phyloP scores from a whole-genome alignment of 37 sponge, comb jelly and placozoan genomes.

The Beroe ovata region DNA sequence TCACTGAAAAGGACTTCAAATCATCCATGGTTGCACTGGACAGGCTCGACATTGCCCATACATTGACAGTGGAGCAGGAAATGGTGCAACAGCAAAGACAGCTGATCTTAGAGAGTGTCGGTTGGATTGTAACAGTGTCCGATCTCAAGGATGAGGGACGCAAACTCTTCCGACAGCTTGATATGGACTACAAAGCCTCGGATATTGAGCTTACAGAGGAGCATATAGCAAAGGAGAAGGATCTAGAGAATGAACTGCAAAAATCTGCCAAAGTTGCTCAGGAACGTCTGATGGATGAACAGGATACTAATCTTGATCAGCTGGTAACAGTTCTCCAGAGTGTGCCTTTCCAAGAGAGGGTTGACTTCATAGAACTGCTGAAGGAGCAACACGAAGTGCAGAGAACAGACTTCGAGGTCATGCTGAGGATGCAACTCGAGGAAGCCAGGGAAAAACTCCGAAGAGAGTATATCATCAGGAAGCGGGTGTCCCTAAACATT shows the following conservation, averaged over 20 bases:
- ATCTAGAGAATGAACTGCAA: slow-evolving; percentile 27
- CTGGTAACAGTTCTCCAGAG: slow-evolving; percentile 59
- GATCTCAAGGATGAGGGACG: slow-evolving; percentile 34
- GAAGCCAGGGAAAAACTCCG: slow-evolving; percentile 50
- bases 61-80: slow-evolving; percentile 29
- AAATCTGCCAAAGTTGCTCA: slow-evolving; percentile 19
- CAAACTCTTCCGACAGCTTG: slow-evolving; percentile 54
- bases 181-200: slow-evolving; percentile 48
- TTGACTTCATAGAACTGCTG: slow-evolving; percentile 46
- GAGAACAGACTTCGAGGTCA: slow-evolving; percentile 37
- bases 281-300: slow-evolving; percentile 42
- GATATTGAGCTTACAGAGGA: slow-evolving; percentile 46
- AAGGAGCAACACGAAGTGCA: slow-evolving; percentile 51
- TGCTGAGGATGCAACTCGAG: slow-evolving; percentile 35
- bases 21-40: neutral
- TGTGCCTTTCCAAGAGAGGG: slow-evolving; percentile 61
- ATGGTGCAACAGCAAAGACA: slow-evolving; percentile 37
- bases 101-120: slow-evolving; percentile 59
- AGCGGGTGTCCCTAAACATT: slow-evolving; percentile 28
- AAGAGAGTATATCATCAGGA: slow-evolving; percentile 41
- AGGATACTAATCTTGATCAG: slow-evolving; percentile 27
- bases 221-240: slow-evolving; percentile 24
- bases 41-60: slow-evolving; percentile 47
- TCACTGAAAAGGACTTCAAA: slow-evolving; percentile 51
- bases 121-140: slow-evolving; percentile 58